phyloP scores from a whole-genome alignment of 2,888 invertebrate genomes.

The Maniola hyperantus region DNA sequence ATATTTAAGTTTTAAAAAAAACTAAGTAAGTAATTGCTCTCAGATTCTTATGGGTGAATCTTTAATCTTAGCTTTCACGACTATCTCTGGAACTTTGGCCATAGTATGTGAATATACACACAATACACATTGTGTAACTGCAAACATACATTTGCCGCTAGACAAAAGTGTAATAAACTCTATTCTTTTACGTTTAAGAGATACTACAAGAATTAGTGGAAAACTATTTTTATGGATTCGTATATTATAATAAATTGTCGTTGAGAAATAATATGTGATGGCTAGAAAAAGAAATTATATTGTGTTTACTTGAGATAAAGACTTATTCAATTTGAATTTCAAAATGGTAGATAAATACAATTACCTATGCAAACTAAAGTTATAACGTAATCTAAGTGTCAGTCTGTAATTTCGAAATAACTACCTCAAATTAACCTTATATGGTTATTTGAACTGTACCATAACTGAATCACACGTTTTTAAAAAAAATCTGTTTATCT shows the following conservation, averaged over 20 bases:
- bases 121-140: constrained; percentile 39
- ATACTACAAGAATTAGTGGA: background rate
- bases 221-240: background rate
- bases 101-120: constrained; percentile 47
- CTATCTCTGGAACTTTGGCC: constrained; percentile 50
- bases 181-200: background rate
- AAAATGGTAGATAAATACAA: background rate
- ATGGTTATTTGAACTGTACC: too few relatives aligned
- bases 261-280: background rate
- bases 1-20: too few relatives aligned
- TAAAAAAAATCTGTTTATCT: too few relatives aligned
- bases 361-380: background rate
- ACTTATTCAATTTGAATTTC: constrained; percentile 4
- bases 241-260: background rate
- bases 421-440: too few relatives aligned
- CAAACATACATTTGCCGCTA: constrained; percentile 28
- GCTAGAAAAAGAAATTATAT: constrained; percentile 3
- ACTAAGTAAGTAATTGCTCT: constrained; percentile 40
- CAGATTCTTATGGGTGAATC: constrained; percentile 48
- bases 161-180: background rate
- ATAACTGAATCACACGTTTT: too few relatives aligned
- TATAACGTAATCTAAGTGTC: too few relatives aligned
- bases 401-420: too few relatives aligned
- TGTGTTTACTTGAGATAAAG: background rate
- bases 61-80: constrained; percentile 49